phyloP scores from a whole-genome alignment of 2,888 invertebrate genomes.

The Acleris literana region DNA sequence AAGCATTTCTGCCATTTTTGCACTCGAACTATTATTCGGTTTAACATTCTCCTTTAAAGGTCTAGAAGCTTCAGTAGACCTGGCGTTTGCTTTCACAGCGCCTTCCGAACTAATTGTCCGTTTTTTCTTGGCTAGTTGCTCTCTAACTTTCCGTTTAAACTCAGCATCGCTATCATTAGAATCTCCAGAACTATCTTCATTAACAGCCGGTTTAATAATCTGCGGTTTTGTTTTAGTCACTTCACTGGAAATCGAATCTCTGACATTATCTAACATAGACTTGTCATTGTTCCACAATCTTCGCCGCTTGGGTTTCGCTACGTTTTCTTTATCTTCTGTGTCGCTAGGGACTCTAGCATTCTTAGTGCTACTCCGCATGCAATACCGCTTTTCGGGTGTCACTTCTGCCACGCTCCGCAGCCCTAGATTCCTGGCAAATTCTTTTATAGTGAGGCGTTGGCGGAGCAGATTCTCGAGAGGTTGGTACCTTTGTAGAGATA shows the following conservation, averaged over 20 bases:
- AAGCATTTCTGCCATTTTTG: neutral
- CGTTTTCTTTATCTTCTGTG: constrained; percentile 15
- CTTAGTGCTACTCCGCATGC: constrained; percentile 20
- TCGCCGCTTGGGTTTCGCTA: constrained; percentile 12
- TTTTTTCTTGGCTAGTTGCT: neutral
- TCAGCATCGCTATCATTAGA: constrained; percentile 18
- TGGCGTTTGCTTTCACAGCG: neutral
- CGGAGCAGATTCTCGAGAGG: constrained; percentile 40
- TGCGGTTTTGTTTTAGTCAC: neutral
- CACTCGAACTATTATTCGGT: neutral
- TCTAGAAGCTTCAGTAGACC: neutral
- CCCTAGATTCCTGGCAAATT: constrained; percentile 16
- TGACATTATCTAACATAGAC: constrained; percentile 7
- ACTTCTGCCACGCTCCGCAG: constrained; percentile 36
- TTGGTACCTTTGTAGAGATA: constrained; percentile 48
- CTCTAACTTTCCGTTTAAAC: constrained; percentile 11
- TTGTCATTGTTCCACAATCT: constrained; percentile 26
- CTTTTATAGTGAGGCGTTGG: constrained; percentile 5
- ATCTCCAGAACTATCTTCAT: constrained; percentile 7
- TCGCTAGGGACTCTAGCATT: constrained; percentile 10
- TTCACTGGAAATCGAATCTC: constrained; percentile 14
- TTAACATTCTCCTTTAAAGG: neutral
- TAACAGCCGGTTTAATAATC: constrained; percentile 1
- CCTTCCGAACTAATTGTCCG: neutral
- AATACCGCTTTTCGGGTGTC: constrained; percentile 35